phyloP scores from a whole-genome alignment of 2,888 invertebrate genomes.

The Drosophila neotestacea region DNA sequence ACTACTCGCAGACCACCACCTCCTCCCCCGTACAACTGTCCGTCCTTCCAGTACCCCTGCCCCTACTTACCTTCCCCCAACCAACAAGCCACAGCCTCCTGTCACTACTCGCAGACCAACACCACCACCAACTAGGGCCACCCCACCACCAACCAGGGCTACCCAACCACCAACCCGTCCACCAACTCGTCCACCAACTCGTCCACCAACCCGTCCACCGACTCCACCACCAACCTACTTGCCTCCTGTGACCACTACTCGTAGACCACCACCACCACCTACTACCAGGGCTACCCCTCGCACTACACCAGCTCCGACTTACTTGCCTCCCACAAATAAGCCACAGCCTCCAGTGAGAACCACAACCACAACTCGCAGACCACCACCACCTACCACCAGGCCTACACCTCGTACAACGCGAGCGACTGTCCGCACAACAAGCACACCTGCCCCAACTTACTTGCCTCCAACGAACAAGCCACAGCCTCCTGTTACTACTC shows the following conservation, averaged over 20 bases:
- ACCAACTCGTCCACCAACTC: constrained; percentile 44
- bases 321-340: constrained; percentile 62
- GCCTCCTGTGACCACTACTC: constrained; percentile 45
- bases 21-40: constrained; percentile 12
- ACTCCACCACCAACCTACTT: constrained; percentile 49
- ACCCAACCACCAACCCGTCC: constrained; percentile 53
- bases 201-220: constrained; percentile 56
- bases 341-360: constrained; percentile 48
- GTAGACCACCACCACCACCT: constrained; percentile 35
- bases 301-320: constrained; percentile 48
- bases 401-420: constrained; percentile 24
- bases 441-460: constrained; percentile 43
- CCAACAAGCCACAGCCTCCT: constrained; percentile 59
- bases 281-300: constrained; percentile 18
- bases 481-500: constrained; percentile 54
- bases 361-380: constrained; percentile 35
- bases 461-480: constrained; percentile 57
- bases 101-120: constrained; percentile 47
- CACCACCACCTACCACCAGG: constrained; percentile 42
- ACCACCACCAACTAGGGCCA: constrained; percentile 30
- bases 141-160: constrained; percentile 39
- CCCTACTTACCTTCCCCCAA: constrained; percentile 50
- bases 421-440: constrained; percentile 14
- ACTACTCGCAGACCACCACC: constrained; percentile 37
- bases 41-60: constrained; percentile 35